Evolutionary conservation across 2,888 invertebrate species (phyloP).

Genomic region (Spisula solida): DNA sequence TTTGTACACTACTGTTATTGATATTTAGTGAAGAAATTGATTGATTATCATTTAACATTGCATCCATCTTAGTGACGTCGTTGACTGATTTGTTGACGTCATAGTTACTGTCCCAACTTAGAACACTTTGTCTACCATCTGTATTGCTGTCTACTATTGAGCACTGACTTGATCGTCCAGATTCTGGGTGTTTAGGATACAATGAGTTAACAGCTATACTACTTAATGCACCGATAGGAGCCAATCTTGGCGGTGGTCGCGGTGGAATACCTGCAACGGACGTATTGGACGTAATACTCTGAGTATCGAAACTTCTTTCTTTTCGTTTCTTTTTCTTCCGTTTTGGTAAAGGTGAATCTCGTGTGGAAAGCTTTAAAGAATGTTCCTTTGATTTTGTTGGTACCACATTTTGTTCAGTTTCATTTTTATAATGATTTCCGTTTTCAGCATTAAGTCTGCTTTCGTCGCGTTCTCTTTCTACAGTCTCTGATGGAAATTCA

Average conservation of each 20-base stretch:
- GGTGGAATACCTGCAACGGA: constrained; percentile 56
- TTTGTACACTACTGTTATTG: background rate
- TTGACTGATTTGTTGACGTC: constrained; percentile 23
- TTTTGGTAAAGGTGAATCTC: constrained; percentile 50
- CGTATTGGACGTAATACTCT: constrained; percentile 55
- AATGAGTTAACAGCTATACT: constrained; percentile 32
- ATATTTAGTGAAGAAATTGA: constrained; percentile 56
- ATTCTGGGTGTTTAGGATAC: constrained; percentile 51
- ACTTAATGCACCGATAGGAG: constrained; percentile 55
- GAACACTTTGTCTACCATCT: constrained; percentile 33
- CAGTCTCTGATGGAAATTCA: background rate
- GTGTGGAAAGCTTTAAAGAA: background rate
- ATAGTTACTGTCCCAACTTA: constrained; percentile 31
- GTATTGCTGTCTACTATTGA: constrained; percentile 45
- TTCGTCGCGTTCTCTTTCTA: background rate
- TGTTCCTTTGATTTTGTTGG: background rate
- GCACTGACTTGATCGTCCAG: constrained; percentile 65
- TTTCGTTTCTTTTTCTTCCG: constrained; percentile 56
- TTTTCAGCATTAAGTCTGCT: background rate
- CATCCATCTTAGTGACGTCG: constrained; percentile 41
- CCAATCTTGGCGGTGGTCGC: constrained; percentile 67
- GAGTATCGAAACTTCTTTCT: constrained; percentile 42
- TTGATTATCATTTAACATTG: constrained; percentile 48
- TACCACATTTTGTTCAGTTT: background rate
- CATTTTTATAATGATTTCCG: background rate